These are phyloP conservation scores for Scaptodrosophila lebanonensis DNA, from an alignment of 1,140 invertebrate species.

Conservation along the genomic window DNA sequence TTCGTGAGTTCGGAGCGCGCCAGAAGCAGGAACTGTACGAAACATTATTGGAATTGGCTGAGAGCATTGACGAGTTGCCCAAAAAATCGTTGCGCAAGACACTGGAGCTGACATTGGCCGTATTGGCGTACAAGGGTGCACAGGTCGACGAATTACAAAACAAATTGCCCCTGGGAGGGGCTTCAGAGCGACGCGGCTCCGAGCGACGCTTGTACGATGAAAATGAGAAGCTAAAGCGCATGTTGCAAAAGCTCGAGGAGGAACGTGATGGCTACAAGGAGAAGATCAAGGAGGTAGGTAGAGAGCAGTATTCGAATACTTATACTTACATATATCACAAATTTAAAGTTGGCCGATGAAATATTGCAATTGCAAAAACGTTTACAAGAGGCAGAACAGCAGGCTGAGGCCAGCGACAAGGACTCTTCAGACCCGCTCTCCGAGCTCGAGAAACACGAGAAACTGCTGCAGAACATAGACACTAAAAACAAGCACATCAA, in stretches of 20 bases:
- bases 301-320: background rate
- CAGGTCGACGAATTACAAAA: constrained; percentile 35
- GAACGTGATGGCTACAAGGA: constrained; percentile 46
- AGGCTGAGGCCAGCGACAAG: constrained; percentile 66
- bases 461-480: constrained; percentile 71
- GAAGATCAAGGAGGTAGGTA: constrained; percentile 54
- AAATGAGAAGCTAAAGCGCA: constrained; percentile 68
- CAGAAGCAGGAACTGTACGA: constrained; percentile 72
- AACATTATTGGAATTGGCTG: constrained; percentile 54
- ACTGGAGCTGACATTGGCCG: constrained; percentile 59
- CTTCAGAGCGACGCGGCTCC: constrained; percentile 6
- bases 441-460: constrained; percentile 71
- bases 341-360: constrained; percentile 45
- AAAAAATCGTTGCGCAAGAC: constrained; percentile 67
- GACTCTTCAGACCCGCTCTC: constrained; percentile 74
- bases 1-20: constrained; percentile 58
- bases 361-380: constrained; percentile 60
- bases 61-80: constrained; percentile 59
- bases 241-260: constrained; percentile 62
- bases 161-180: constrained; percentile 11
- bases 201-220: constrained; percentile 60
- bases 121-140: constrained; percentile 67
- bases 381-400: constrained; percentile 47
- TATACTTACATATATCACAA: background rate
- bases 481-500: constrained; percentile 76